A percentile compares a stretch with the other conserved stretches of the same genome.
Conservation (phyloP, 2,888 invertebrate species). For the Trilocha varians region DNA sequence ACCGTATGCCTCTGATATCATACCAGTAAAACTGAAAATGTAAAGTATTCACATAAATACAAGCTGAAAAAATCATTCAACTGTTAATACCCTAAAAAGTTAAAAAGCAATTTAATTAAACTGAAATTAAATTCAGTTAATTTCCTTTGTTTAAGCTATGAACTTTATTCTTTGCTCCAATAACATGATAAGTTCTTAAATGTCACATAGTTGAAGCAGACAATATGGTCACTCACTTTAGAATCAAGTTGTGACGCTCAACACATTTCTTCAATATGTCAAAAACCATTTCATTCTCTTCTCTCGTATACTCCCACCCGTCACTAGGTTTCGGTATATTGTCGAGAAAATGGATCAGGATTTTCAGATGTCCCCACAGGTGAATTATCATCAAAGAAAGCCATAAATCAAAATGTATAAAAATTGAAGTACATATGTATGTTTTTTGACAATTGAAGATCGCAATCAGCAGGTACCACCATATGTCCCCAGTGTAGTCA, state of each 20-base stretch:
- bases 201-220: too few species aligned
- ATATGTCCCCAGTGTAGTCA: background rate
- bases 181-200: too few species aligned
- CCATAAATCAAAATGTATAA: background rate
- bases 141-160: too few species aligned
- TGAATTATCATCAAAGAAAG: background rate
- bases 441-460: background rate
- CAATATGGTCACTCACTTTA: background rate
- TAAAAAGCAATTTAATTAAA: too few species aligned
- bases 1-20: too few species aligned
- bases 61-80: too few species aligned
- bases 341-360: background rate
- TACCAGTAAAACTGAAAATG: too few species aligned
- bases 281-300: background rate
- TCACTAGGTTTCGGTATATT: background rate
- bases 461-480: background rate
- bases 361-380: background rate
- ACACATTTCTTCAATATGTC: background rate
- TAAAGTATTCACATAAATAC: too few species aligned
- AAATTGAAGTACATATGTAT: background rate
- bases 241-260: background rate
- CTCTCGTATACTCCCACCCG: background rate
- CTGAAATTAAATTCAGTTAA: too few species aligned
- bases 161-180: too few species aligned
- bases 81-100: too few species aligned